phyloP scores from a whole-genome alignment of 2,113 vertebrate species.

The Nesogale talazaci region DNA sequence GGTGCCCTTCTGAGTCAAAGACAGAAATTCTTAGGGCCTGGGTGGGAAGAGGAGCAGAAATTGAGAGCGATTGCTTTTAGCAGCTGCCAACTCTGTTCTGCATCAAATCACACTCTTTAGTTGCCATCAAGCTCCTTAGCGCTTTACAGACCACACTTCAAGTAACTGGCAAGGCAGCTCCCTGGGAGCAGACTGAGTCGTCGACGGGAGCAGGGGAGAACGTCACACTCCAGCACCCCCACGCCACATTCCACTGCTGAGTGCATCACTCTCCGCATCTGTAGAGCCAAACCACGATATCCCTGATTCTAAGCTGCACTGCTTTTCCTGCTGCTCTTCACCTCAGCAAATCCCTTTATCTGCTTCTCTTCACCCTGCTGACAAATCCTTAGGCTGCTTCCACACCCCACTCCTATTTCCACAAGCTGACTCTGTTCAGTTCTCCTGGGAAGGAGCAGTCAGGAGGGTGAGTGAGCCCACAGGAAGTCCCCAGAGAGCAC shows the following conservation, averaged over 20 bases:
- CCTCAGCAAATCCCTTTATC: neutral
- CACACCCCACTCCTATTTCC: neutral
- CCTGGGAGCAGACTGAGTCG: neutral
- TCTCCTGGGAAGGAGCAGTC: neutral
- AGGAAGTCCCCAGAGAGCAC: conserved; percentile 79
- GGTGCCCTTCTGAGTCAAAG: neutral
- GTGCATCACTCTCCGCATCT: neutral
- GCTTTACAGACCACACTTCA: neutral
- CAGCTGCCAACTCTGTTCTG: neutral
- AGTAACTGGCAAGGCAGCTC: neutral
- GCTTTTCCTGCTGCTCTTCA: neutral
- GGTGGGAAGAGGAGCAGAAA: neutral
- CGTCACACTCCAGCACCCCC: neutral
- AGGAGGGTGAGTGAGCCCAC: neutral
- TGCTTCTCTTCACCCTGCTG: neutral
- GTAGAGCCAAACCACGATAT: neutral
- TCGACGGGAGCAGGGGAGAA: neutral
- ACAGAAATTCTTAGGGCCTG: neutral
- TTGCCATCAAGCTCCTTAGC: neutral
- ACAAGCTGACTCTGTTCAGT: neutral
- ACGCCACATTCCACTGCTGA: neutral
- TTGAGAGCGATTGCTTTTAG: neutral
- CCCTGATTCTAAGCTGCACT: conserved; percentile 4
- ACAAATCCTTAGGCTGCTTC: conserved; percentile 21
- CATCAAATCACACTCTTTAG: neutral